Evolutionary conservation across 2,888 invertebrate species (phyloP).

Genomic region (Cryptophagus acutangulus): DNA sequence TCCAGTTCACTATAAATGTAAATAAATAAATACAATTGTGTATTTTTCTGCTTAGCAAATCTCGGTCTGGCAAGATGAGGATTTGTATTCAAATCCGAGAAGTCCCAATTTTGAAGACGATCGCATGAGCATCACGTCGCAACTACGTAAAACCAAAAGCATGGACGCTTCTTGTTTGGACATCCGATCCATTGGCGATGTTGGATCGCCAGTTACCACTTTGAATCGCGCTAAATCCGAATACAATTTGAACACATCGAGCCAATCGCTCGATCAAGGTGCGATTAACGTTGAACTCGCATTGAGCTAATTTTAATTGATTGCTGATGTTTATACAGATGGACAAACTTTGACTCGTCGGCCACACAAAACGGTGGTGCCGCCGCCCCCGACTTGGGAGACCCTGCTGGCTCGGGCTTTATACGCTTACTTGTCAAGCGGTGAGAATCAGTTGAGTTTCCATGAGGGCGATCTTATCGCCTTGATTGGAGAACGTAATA

Average conservation of each 20-base stretch:
- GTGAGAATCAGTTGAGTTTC: conserved; percentile 89
- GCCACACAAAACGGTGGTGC: conserved; percentile 63
- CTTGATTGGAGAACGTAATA: conserved; percentile 82
- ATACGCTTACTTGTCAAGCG: conserved; percentile 83
- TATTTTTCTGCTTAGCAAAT: conserved; percentile 61
- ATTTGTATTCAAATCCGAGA: conserved; percentile 63
- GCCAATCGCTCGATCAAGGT: conserved; percentile 67
- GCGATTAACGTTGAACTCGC: conserved; percentile 15
- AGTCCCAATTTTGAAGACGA: conserved; percentile 63
- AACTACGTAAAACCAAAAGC: conserved; percentile 79
- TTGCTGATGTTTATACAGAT: conserved; percentile 20
- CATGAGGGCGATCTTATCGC: conserved; percentile 86
- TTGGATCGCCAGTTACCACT: conserved; percentile 60
- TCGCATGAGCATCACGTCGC: conserved; percentile 68
- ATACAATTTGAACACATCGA: conserved; percentile 74
- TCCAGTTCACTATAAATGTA: too few relatives aligned
- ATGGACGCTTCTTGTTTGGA: conserved; percentile 86
- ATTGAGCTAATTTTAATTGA: background rate
- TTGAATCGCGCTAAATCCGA: conserved; percentile 82
- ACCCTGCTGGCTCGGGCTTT: conserved; percentile 77
- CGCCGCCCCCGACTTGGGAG: conserved; percentile 57
- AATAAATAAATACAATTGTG: conserved; percentile 2
- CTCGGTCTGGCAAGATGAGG: conserved; percentile 74
- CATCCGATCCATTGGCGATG: conserved; percentile 66
- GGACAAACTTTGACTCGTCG: conserved; percentile 48